These are phyloP conservation scores for Python bivittatus DNA, from an alignment of 2,113 vertebrate genomes.

Conservation along the genomic window DNA sequence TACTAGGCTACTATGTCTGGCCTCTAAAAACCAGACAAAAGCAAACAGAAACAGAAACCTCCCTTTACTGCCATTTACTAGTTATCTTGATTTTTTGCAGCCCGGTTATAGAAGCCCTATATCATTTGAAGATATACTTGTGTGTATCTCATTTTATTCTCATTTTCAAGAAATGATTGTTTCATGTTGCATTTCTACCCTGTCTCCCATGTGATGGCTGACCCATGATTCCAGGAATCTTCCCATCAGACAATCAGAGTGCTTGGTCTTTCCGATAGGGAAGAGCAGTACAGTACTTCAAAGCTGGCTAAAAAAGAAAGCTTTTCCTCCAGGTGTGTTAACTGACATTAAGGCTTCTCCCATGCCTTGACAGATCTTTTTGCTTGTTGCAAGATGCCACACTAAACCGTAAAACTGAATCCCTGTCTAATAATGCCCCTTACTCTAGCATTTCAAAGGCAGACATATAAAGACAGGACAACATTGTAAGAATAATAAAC, in stretches of 20 bases:
- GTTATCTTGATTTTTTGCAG: neutral
- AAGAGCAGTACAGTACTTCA: neutral
- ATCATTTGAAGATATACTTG: neutral
- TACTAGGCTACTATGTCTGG: neutral
- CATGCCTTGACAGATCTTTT: neutral
- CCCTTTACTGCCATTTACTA: neutral
- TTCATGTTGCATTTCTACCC: neutral
- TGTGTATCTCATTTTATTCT: neutral
- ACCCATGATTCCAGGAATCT: neutral
- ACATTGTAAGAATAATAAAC: neutral
- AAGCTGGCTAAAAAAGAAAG: neutral
- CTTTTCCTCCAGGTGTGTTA: neutral
- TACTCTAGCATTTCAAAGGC: neutral
- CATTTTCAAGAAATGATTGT: neutral
- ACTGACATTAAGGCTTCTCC: neutral
- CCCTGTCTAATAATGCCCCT: neutral
- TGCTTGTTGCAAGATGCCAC: neutral
- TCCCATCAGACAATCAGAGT: neutral
- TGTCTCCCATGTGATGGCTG: neutral
- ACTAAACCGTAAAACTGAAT: neutral
- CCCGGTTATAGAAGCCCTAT: neutral
- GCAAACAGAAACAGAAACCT: neutral
- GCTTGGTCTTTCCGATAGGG: neutral
- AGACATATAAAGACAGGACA: neutral
- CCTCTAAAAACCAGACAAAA: neutral